Base-by-base conservation (phyloP, 2,113 vertebrate genomes). In the Heterocephalus glaber region DNA sequence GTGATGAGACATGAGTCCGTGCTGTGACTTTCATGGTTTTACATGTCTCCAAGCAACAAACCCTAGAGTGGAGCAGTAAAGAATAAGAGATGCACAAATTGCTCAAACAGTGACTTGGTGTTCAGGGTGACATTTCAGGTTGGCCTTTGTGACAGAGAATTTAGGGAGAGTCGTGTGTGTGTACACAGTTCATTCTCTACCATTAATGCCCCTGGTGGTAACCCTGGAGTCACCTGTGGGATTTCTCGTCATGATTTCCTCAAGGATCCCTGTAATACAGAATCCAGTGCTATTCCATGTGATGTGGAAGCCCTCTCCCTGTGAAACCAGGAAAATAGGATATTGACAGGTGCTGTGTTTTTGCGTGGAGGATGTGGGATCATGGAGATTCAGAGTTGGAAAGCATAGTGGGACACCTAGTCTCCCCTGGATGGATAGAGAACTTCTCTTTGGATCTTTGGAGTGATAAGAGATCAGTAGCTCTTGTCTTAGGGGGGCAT, bases 141-240 rank as follows among this genome's bases (percentile, higher is more conserved):
- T 38, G 33, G 49, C 58, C 63, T 95, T 61, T 92, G 79, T 79
- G 56, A 86, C 49, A 81, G n/a, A 72, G 47, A 83, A 65, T 92
- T 83, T 44, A 65, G 56, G 89, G 74, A 20, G 30, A 33, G 41
- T 26, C 49, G 76, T 65, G 58, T 54, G 52, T 9, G 52, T 7
- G 0, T 7, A 6, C 22, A 35, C 2, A 1, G 3, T n/a, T 68
- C 26, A 33, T 3, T 41, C 3, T 82, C 35, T 17, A 79, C 47
- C 38, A 38, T n/a, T 0, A 3, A 30, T 30, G 13, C 68, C 41
- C 30, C 49, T 44, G 83, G 58, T 80, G 56, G 33, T 30, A 47
- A 30, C 33, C 22, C 22, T 54, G 80, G 60, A 54, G 47, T 87
- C 11, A 14, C 41, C 28, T 47, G n/a, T 74, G 89, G 52, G 49